Base-by-base conservation (phyloP, 2,888 invertebrate species). In the Campaea margaritaria region DNA sequence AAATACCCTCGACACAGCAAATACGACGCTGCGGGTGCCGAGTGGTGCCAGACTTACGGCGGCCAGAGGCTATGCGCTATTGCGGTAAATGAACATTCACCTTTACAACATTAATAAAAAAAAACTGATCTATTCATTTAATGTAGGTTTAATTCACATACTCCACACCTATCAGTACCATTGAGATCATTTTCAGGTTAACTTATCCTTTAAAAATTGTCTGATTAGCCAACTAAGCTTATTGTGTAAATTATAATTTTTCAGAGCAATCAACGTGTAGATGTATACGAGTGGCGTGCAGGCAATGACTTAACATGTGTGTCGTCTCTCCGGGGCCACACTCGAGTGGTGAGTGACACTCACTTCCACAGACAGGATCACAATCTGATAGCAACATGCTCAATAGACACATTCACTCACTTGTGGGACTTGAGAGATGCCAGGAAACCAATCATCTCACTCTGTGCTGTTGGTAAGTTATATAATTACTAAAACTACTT, bases 351-450 rank as follows among this genome's bases (percentile, higher is more conserved):
- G 28, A 97, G 97, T 59, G 98, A 98, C 79, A 94, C 99, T 54
- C 97, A 98, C 86, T 99, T 99, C 96, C 98, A 98, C 78, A 81
- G 93, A 68, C 93, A 93, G 70, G 93, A 93, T 64, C 91, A 93
- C 62, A 93, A 93, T 58, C 75, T 93, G 11, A 89, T 93, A 68
- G 93, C 98, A 9, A 97, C 98, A 44, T 98, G 98, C 79, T 98
- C 98, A 4, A 97, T 97, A 53, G 99, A 99, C 81, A 97, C 98
- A 41, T 98, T 96, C 77, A 97, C 98, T 38, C 96, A 98, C 82
- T 94, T 99, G 57, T 99, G 99, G 99, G 99, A 99, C 81, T 93
- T 97, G 50, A 90, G 98, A 73, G 98, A 98, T 87, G 93, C 96
- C 9, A 94, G 97, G 63, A 95, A 96, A 82, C 98, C 98, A 14